Evolutionary conservation across 2,888 invertebrate species (phyloP), one percentile per base, ranked within the genome.

Genomic region (Hanleya hanleyi): DNA sequence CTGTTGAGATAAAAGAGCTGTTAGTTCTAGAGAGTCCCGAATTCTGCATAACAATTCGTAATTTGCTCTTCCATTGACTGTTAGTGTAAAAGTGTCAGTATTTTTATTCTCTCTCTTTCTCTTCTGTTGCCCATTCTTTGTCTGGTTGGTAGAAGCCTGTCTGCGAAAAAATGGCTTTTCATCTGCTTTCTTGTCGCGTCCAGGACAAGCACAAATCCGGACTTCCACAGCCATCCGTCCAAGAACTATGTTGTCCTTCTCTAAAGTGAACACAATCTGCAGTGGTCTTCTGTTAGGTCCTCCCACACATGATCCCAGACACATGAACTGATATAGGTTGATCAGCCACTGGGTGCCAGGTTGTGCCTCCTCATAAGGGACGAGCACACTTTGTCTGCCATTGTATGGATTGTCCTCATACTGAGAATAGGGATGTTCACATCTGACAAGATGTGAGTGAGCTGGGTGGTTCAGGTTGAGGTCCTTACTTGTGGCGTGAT

Each of bases 171-270:
- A n/a, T 1, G 80, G 81, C 47, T 77, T 84, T 62, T 94, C 94
- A 69, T 94, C 94, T 67, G 93, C 93, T 38, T 91, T 91, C 81
- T 94, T 92, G 85, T 96, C 96, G 0, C 96, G 91, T 15, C 94
- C 94, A 0, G 95, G 95, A 84, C 95, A 95, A 0, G 95, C 94
- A 86, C 96, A 96, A 22, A 95, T 94, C 62, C 95, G 92, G 0
- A 95, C 94, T n/a, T 93, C 93, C 0, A 96, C 91, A n/a, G 92
- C 91, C 76, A 93, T 92, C 0, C 95, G 92, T 0, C 95, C 96
- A 37, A 93, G 87, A 7, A 95, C 92, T 1, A 86, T 82, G 9
- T 93, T 93, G 0, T 88, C 87, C 76, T 83, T 83, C 77, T 89
- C 89, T 57, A 89, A 73, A 0, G 88, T 88, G 81, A 88, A 87